phyloP scores from a whole-genome alignment of 2,113 vertebrate species.

The Perognathus longimembris region DNA sequence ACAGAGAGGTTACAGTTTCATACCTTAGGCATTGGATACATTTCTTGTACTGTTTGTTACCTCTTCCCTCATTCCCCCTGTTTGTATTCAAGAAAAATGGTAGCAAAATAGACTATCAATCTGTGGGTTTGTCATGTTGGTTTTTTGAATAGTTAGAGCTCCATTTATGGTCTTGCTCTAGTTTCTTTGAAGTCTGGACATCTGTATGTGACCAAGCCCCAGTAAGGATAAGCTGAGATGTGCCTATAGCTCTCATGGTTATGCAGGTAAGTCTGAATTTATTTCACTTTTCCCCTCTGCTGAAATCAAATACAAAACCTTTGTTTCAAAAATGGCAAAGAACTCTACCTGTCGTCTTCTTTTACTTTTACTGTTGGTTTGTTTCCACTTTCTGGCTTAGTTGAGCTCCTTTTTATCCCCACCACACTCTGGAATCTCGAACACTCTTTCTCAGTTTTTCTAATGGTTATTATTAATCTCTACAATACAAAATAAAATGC shows the following conservation, averaged over 20 bases:
- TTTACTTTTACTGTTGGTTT: constrained; percentile 15
- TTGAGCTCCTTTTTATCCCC: constrained; percentile 1
- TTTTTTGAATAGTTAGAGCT: not conserved
- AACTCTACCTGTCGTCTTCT: not conserved
- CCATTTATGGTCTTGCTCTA: not conserved
- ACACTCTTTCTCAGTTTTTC: not conserved
- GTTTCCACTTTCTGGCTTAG: not conserved
- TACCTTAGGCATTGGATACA: no score
- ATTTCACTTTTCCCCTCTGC: not conserved
- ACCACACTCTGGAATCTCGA: not conserved
- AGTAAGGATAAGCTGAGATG: not conserved
- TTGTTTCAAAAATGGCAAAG: not conserved
- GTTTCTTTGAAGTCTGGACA: not conserved
- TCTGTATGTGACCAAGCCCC: not conserved
- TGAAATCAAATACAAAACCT: not conserved
- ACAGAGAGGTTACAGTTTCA: no score
- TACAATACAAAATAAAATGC: constrained; percentile 6
- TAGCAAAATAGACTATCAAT: not conserved
- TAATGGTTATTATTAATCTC: constrained; percentile 28
- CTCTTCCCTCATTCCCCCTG: no score
- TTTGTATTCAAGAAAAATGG: not conserved
- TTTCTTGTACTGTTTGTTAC: no score
- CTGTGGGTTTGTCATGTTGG: not conserved
- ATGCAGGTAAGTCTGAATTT: not conserved
- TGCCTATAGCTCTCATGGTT: not conserved